Conservation (phyloP, 2,797 vertebrate genomes). For the Melanotaenia trifasciata region DNA sequence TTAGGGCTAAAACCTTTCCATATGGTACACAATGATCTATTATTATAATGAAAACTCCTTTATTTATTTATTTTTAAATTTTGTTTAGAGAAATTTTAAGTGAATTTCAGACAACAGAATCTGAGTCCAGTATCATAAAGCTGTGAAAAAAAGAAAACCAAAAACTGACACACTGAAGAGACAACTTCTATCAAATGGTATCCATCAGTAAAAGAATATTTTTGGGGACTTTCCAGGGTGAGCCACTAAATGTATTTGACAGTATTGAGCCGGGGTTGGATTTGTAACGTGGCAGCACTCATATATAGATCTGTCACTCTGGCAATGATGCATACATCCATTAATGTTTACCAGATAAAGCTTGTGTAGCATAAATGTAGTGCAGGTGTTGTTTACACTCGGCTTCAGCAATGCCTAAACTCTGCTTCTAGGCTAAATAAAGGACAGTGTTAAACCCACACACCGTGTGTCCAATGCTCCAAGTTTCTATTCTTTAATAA, state of each 20-base stretch:
- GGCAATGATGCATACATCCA: constrained; percentile 24
- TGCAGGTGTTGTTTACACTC: constrained; percentile 40
- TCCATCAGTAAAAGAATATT: neutral
- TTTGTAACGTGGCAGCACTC: constrained; percentile 14
- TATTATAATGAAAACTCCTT: neutral
- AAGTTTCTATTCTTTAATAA: constrained; percentile 56
- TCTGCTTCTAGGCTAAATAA: constrained; percentile 62
- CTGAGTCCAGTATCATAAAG: neutral
- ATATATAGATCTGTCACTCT: constrained; percentile 4
- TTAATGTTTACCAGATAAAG: constrained; percentile 33
- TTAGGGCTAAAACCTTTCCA: neutral
- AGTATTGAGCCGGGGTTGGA: constrained; percentile 1
- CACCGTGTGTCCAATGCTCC: constrained; percentile 62
- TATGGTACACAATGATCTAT: neutral
- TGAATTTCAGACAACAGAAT: neutral
- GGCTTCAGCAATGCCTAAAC: constrained; percentile 45
- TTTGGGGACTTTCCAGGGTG: neutral
- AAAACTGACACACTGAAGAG: neutral
- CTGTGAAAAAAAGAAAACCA: no score
- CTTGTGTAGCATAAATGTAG: constrained; percentile 57
- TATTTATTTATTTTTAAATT: neutral
- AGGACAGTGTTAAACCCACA: constrained; percentile 55
- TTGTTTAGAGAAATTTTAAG: neutral
- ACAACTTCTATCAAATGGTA: neutral
- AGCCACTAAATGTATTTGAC: constrained; percentile 30